Conservation (phyloP, 2,888 invertebrate genomes). For the Drosophila imparisetae region DNA sequence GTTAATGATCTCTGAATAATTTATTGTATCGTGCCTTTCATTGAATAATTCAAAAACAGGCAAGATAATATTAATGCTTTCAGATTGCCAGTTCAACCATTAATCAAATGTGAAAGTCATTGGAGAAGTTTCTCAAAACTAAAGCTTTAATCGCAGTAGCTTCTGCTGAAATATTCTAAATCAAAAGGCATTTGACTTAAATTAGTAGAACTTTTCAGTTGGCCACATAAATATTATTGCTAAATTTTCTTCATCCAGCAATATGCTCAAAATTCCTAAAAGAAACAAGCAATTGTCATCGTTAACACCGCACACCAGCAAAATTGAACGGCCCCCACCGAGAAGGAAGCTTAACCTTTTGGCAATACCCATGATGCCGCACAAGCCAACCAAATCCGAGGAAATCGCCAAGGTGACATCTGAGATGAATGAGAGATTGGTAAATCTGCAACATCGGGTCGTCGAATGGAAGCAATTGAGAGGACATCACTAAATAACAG, state of each 20-base stretch:
- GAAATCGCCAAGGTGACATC: constrained; percentile 38
- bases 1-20: not conserved
- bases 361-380: constrained; percentile 15
- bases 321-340: constrained; percentile 35
- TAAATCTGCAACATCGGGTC: constrained; percentile 25
- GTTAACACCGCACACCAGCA: constrained; percentile 19
- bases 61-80: not conserved
- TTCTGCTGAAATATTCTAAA: not conserved
- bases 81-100: not conserved
- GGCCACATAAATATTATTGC: not conserved
- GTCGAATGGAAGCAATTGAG: constrained; percentile 46
- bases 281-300: constrained; percentile 26
- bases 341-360: constrained; percentile 11
- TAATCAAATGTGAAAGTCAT: not conserved
- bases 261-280: constrained; percentile 50
- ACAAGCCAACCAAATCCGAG: constrained; percentile 43
- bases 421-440: constrained; percentile 35
- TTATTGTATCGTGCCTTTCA: not conserved
- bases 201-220: not conserved
- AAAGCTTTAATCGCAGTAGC: constrained; percentile 2
- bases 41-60: not conserved
- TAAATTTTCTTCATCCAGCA: not conserved
- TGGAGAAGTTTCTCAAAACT: not conserved
- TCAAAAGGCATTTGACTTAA: not conserved
- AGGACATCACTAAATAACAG: not conserved